A percentile compares a stretch with the other conserved stretches of the same genome.
phyloP scores from a whole-genome alignment of 2,888 invertebrate species.

The Sympetrum striolatum region DNA sequence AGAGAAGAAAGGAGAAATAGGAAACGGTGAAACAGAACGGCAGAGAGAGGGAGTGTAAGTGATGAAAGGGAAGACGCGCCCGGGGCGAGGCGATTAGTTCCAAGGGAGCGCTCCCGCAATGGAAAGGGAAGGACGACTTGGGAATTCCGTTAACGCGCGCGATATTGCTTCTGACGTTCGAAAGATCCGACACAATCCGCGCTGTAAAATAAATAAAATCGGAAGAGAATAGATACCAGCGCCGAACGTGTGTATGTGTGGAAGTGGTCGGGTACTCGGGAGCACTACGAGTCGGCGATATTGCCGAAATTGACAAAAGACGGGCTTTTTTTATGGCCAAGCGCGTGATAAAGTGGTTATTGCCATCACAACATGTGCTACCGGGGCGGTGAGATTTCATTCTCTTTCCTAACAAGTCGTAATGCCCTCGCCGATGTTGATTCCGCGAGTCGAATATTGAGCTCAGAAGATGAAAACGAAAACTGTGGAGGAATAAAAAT shows the following conservation, averaged over 20 bases:
- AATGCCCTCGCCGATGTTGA: too few relatives aligned
- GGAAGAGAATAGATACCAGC: not conserved
- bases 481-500: too few relatives aligned
- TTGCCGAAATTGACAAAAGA: not conserved
- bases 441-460: too few relatives aligned
- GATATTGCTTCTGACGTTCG: not conserved
- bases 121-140: not conserved
- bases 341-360: not conserved
- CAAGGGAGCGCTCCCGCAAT: not conserved
- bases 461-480: too few relatives aligned
- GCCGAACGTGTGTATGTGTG: not conserved
- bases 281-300: not conserved
- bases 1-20: too few relatives aligned
- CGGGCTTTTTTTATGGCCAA: not conserved
- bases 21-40: too few relatives aligned
- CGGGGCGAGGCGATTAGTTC: not conserved
- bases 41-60: too few relatives aligned
- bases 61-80: not conserved
- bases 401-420: too few relatives aligned
- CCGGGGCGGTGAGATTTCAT: not conserved
- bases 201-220: not conserved
- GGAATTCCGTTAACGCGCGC: not conserved
- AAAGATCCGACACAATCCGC: not conserved
- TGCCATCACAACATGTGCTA: not conserved
- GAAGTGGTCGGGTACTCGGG: not conserved